A percentile compares a stretch with the other conserved stretches of the same genome.
These are phyloP conservation scores for Apocheima hispidaria DNA, from an alignment of 2,888 invertebrate species.

Conservation along the genomic window DNA sequence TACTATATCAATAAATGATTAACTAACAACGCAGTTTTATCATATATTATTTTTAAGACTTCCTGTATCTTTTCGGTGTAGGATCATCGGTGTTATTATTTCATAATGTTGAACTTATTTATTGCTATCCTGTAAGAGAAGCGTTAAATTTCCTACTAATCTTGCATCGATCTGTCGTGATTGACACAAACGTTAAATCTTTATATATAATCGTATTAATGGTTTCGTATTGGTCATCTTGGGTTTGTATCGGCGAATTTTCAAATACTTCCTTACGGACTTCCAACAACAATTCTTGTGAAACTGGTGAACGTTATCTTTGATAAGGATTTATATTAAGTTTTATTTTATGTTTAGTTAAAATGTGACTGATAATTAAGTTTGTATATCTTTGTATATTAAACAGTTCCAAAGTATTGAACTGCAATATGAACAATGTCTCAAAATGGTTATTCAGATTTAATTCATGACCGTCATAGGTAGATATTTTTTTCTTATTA, in stretches of 20 bases:
- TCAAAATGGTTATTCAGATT: not conserved
- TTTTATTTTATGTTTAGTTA: slow-evolving; percentile 1
- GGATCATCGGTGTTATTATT: too few relatives aligned
- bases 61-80: not conserved
- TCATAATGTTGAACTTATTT: too few relatives aligned
- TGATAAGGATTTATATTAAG: slow-evolving; percentile 1
- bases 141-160: too few relatives aligned
- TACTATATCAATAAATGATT: slow-evolving; percentile 9
- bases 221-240: not conserved
- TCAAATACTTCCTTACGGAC: slow-evolving; percentile 8
- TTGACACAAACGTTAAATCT: too few relatives aligned
- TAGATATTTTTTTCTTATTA: not conserved
- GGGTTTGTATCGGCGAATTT: slow-evolving; percentile 1
- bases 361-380: slow-evolving; percentile 1
- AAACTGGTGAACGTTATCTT: not conserved
- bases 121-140: too few relatives aligned
- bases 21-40: not conserved
- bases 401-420: not conserved
- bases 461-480: not conserved
- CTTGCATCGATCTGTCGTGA: not conserved
- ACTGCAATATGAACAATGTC: not conserved
- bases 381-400: not conserved
- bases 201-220: too few relatives aligned
- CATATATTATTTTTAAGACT: not conserved
- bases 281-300: not conserved